phyloP scores from a whole-genome alignment of 2,113 vertebrate genomes.

The Menidia beryllina region DNA sequence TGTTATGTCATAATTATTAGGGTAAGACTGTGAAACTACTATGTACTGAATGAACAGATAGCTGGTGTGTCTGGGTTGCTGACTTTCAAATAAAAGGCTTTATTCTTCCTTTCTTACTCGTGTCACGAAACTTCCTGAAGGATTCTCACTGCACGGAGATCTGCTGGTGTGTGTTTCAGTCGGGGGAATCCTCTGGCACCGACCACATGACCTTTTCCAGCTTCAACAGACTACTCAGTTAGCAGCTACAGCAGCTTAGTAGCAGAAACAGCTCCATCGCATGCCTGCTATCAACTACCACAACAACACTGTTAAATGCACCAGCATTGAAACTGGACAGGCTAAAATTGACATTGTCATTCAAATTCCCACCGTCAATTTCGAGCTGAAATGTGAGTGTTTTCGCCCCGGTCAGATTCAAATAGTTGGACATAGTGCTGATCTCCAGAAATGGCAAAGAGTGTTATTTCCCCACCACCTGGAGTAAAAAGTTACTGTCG shows the following conservation, averaged over 20 bases:
- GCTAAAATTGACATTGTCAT: background rate
- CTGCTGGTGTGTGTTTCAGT: conserved; percentile 21
- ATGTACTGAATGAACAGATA: no score
- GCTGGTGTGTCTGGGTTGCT: no score
- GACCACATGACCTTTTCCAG: conserved; percentile 4
- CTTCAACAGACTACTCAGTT: conserved; percentile 24
- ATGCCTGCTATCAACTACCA: conserved; percentile 1
- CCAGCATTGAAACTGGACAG: conserved; percentile 13
- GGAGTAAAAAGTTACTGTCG: background rate
- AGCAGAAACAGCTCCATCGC: conserved; percentile 24
- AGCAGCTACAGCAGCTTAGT: background rate
- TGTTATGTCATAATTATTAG: no score
- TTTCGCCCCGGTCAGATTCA: no score
- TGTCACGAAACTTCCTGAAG: conserved; percentile 9
- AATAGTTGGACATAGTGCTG: no score
- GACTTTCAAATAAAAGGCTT: no score
- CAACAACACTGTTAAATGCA: conserved; percentile 11
- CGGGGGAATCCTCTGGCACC: conserved; percentile 35
- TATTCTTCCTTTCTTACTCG: conserved; percentile 10
- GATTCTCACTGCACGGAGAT: conserved; percentile 7
- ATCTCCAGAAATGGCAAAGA: background rate
- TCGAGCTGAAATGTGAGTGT: background rate
- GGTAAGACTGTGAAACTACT: no score
- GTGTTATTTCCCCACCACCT: conserved; percentile 3
- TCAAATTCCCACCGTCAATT: background rate